Evolutionary conservation across 1,140 invertebrate species (phyloP), one percentile per base, ranked within the genome.

Genomic region (Drosophila suzukii): DNA sequence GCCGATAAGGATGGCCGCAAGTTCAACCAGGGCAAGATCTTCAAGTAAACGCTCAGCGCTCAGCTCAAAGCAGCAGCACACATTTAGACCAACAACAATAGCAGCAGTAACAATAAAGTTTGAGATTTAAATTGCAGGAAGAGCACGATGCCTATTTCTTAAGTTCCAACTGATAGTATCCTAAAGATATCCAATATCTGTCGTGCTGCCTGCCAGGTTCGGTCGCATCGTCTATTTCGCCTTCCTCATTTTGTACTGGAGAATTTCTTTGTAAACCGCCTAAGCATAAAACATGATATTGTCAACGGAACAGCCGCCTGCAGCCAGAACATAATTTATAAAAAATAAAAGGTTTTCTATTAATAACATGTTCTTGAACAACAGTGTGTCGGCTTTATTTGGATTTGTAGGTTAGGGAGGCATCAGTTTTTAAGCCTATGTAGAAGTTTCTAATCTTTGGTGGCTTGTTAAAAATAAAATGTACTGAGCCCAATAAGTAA

Each of bases 21-120:
- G 92, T 99, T 99, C 94, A 99, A 98, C 93, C 97, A 99, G 94
- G 99, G 99, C 93, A 99, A 99, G 94, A 98, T 99, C 92, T 99
- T 99, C 94, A 99, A 99, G 94, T 99, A 96, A 97, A 93, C 17
- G 20, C 20, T 20, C 20, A 46, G 20, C 27, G 34, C 38, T 10
- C 41, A 67, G 34, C 38, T 34, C 47, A 60, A 44, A 41, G 46
- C 49, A 51, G n/a, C 49, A 76, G 39, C 27, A 49, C 17, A 30
- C 20, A 50, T 50, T 30, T 43, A 51, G 32, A 50, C 46, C 59
- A 57, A 27, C 24, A 61, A 32, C 49, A 60, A 39, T 46, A 56
- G 38, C 68, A 75, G 39, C 57, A 80, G 38, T 54, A 63, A 58
- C 55, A 81, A 60, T 51, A 55, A 67, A 50, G 46, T 71, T 80